These are phyloP conservation scores for Eristalis arbustorum DNA, from an alignment of 2,888 invertebrate species.

Conservation along the genomic window DNA sequence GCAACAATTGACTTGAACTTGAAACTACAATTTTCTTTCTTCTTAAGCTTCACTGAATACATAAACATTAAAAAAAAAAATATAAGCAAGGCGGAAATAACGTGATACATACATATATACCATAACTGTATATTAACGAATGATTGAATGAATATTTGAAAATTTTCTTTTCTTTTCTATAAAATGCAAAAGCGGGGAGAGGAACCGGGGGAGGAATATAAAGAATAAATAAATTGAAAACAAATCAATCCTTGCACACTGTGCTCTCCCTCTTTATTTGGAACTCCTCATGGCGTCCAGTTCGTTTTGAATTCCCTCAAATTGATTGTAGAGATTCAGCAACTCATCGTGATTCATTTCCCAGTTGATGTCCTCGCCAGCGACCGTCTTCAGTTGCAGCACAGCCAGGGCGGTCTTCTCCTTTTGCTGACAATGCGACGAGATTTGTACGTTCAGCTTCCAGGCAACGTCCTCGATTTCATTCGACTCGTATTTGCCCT, in stretches of 20 bases:
- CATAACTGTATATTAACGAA: constrained; percentile 23
- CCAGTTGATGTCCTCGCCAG: constrained; percentile 80
- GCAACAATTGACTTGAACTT: not conserved
- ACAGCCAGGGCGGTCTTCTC: constrained; percentile 81
- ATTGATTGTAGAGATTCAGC: constrained; percentile 81
- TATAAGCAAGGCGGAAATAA: constrained; percentile 18
- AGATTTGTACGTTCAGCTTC: constrained; percentile 82
- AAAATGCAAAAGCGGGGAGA: constrained; percentile 1
- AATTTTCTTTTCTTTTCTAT: constrained; percentile 37
- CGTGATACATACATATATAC: constrained; percentile 21
- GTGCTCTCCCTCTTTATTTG: no score
- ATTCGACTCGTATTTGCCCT: constrained; percentile 78
- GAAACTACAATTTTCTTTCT: not conserved
- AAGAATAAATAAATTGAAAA: constrained; percentile 34
- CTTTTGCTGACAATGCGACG: constrained; percentile 80
- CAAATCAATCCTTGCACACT: not conserved
- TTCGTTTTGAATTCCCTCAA: constrained; percentile 82
- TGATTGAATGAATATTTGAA: constrained; percentile 39
- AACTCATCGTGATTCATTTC: constrained; percentile 82
- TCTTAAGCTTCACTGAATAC: constrained; percentile 46
- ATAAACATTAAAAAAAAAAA: constrained; percentile 23
- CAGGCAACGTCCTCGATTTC: constrained; percentile 82
- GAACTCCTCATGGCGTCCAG: constrained; percentile 76
- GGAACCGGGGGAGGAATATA: constrained; percentile 10
- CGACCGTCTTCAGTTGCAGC: constrained; percentile 80